These are phyloP conservation scores for Pelobates fuscus DNA, from an alignment of 2,113 vertebrate species.

Conservation along the genomic window DNA sequence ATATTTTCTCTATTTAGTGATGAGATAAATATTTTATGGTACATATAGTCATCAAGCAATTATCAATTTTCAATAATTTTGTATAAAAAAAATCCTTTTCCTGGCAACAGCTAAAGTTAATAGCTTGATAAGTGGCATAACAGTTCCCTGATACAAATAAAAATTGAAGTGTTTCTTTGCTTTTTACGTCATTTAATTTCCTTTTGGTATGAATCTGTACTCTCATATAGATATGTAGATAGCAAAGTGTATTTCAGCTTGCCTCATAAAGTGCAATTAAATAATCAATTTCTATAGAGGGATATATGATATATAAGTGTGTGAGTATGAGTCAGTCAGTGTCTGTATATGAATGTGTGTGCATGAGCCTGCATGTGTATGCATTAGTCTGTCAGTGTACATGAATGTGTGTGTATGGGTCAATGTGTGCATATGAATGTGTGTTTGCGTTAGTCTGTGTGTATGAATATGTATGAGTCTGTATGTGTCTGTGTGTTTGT, in stretches of 20 bases:
- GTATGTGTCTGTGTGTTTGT: too few relatives aligned
- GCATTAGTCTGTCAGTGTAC: not conserved
- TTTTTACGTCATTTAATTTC: too few relatives aligned
- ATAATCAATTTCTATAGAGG: too few relatives aligned
- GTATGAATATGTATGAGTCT: not conserved
- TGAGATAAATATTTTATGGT: conserved; percentile 25
- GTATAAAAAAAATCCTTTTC: not conserved
- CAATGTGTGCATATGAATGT: too few relatives aligned
- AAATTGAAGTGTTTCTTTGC: too few relatives aligned
- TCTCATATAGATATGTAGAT: too few relatives aligned
- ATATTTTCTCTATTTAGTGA: conserved; percentile 7
- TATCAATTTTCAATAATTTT: conserved; percentile 12
- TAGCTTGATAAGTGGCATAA: not conserved
- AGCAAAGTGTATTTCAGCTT: too few relatives aligned
- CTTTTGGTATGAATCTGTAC: too few relatives aligned
- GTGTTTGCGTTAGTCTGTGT: too few relatives aligned
- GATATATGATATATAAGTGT: not conserved
- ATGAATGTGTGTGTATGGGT: not conserved
- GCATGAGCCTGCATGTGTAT: too few relatives aligned
- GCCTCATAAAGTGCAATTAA: too few relatives aligned
- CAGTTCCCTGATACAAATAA: not conserved
- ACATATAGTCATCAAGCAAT: conserved; percentile 11
- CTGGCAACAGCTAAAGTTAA: not conserved
- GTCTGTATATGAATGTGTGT: not conserved
- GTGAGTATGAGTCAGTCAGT: not conserved